Percentiles rank a stretch among this genome's conserved stretches.
Evolutionary conservation across 2,797 vertebrate species (phyloP).

Genomic region (Siniperca scherzeri): DNA sequence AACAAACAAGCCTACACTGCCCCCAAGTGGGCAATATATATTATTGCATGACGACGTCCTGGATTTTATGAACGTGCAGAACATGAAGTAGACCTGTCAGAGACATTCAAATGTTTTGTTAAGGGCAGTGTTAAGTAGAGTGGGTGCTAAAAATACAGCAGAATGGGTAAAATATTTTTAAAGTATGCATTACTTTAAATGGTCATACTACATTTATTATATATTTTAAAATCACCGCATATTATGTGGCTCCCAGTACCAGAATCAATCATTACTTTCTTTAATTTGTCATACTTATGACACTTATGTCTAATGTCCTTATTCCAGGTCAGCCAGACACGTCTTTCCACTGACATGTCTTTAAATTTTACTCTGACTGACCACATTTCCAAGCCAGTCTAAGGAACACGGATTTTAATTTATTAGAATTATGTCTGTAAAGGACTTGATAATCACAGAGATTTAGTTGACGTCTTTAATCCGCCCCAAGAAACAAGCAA

Average conservation of each 20-base stretch:
- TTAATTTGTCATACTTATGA: background rate
- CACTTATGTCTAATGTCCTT: background rate
- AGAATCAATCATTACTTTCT: background rate
- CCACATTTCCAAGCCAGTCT: background rate
- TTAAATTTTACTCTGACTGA: background rate
- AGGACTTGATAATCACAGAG: background rate
- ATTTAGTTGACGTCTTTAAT: background rate
- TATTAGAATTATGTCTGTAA: background rate
- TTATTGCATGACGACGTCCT: conserved; percentile 35
- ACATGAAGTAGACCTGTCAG: background rate
- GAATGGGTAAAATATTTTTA: background rate
- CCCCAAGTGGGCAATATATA: conserved; percentile 45
- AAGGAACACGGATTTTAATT: background rate
- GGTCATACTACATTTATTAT: background rate
- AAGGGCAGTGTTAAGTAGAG: background rate
- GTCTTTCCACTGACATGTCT: background rate
- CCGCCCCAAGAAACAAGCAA: background rate
- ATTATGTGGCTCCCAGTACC: background rate
- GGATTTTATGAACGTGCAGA: background rate
- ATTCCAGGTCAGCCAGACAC: background rate
- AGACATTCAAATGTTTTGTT: background rate
- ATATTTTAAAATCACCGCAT: background rate
- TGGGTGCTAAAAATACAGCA: background rate
- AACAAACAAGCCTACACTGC: conserved; percentile 47
- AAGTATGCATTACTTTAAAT: background rate